phyloP scores from a whole-genome alignment of 2,888 invertebrate species.

The Pterostichus niger region DNA sequence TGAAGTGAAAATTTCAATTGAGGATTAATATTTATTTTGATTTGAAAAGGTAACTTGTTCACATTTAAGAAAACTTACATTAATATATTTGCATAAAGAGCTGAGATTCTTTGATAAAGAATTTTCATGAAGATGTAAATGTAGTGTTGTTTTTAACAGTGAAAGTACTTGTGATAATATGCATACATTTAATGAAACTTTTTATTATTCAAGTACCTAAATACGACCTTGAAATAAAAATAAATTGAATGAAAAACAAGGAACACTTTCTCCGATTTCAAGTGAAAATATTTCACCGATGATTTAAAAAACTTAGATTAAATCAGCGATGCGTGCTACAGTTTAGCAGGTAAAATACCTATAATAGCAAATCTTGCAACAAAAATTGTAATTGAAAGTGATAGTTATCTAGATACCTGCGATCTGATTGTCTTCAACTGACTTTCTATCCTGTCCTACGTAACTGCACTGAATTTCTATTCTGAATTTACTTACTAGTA shows the following conservation, averaged over 20 bases:
- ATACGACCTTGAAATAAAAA: constrained; percentile 5
- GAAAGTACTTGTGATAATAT: constrained; percentile 13
- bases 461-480: constrained; percentile 15
- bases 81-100: background rate
- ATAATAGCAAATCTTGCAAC: constrained; percentile 9
- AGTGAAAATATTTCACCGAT: background rate
- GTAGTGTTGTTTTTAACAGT: background rate
- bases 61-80: constrained; percentile 12
- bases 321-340: constrained; percentile 11
- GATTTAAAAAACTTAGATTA: constrained; percentile 15
- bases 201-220: background rate
- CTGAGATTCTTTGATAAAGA: background rate
- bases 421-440: constrained; percentile 1
- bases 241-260: background rate
- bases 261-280: constrained; percentile 23
- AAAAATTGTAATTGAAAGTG: constrained; percentile 32
- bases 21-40: background rate
- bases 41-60: constrained; percentile 19
- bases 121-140: background rate
- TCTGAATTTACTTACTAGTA: background rate
- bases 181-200: background rate
- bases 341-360: constrained; percentile 1
- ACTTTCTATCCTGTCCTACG: constrained; percentile 16
- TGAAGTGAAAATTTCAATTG: background rate
- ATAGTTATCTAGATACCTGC: constrained; percentile 6